Evolutionary conservation across 2,113 vertebrate genomes (phyloP).

Genomic region (Lycocorax pyrrhopterus): DNA sequence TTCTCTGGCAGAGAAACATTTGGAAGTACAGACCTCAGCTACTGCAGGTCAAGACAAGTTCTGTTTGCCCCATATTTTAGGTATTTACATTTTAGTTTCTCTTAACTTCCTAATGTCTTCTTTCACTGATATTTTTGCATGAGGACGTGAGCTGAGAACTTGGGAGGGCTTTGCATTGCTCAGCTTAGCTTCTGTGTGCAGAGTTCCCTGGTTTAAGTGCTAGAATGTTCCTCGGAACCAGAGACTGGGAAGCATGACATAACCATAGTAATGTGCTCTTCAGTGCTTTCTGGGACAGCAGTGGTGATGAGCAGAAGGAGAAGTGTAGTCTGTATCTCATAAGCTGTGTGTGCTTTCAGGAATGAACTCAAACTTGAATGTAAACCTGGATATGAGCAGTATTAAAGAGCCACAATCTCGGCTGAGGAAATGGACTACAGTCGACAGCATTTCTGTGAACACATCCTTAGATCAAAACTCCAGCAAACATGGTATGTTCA

Average conservation of each 20-base stretch:
- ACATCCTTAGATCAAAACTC: slow-evolving; percentile 92
- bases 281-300: not conserved
- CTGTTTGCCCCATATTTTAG: not conserved
- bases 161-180: not conserved
- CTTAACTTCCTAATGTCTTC: not conserved
- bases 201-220: not conserved
- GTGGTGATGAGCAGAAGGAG: not conserved
- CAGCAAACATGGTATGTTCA: slow-evolving; percentile 92
- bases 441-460: slow-evolving; percentile 88
- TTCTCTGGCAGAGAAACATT: not conserved
- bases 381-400: slow-evolving; percentile 92
- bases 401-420: slow-evolving; percentile 97
- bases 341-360: slow-evolving; percentile 65
- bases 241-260: not conserved
- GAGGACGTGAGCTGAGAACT: not conserved
- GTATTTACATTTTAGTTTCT: not conserved
- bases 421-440: slow-evolving; percentile 94
- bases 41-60: not conserved
- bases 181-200: slow-evolving; percentile 20
- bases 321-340: not conserved
- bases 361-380: slow-evolving; percentile 98
- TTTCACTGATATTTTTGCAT: not conserved
- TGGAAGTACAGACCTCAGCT: not conserved
- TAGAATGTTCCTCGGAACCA: not conserved
- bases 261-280: not conserved